Evolutionary conservation across 2,113 vertebrate genomes (phyloP).

Genomic region (Tonatia bakeri): DNA sequence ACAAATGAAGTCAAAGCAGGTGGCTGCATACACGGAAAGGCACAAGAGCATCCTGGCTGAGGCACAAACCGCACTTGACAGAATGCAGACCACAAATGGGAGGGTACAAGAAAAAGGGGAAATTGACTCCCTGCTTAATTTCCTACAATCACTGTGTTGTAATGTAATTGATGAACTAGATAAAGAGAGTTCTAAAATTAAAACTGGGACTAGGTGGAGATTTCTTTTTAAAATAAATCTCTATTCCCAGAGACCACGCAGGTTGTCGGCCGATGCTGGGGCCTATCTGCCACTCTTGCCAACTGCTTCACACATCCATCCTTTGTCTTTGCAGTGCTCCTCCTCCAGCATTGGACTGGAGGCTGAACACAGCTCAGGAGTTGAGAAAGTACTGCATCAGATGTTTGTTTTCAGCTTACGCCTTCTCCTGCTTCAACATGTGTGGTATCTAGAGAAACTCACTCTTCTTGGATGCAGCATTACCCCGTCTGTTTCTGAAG

Average conservation of each 20-base stretch:
- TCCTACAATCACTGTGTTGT: neutral
- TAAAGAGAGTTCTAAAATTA: conserved; percentile 26
- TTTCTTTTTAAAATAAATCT: conserved; percentile 22
- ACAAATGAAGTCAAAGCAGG: neutral
- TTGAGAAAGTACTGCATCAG: neutral
- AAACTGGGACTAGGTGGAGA: conserved; percentile 31
- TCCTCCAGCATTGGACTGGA: neutral
- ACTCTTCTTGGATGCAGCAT: neutral
- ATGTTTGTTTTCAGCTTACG: neutral
- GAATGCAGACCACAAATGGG: conserved; percentile 12
- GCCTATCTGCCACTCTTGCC: neutral
- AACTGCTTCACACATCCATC: neutral
- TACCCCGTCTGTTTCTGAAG: conserved; percentile 20
- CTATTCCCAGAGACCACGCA: neutral
- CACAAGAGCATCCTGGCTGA: neutral
- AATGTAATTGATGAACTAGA: conserved; percentile 2
- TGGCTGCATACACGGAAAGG: neutral
- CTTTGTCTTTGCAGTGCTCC: neutral
- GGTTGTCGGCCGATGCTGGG: neutral
- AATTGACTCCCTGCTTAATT: neutral
- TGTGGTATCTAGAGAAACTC: neutral
- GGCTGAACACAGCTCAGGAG: neutral
- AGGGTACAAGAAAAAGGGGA: neutral
- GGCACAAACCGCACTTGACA: neutral
- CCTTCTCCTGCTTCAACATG: neutral